Evolutionary conservation across 2,888 invertebrate species (phyloP).

Genomic region (Dusona sp.): DNA sequence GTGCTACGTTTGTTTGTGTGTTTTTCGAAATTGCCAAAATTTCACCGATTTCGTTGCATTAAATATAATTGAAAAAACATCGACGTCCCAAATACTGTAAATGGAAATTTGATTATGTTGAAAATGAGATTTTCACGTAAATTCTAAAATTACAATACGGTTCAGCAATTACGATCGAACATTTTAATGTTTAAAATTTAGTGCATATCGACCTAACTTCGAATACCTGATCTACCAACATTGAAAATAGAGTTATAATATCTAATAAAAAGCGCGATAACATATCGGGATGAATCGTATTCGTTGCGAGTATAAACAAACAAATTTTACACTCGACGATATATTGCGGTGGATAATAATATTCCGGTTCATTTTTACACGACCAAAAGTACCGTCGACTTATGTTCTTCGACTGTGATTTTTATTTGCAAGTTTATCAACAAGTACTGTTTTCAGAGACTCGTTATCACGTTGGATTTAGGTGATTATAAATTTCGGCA

Average conservation of each 20-base stretch:
- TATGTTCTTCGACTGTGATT: background rate
- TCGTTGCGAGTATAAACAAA: background rate
- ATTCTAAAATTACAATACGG: background rate
- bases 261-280: constrained; percentile 14
- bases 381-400: background rate
- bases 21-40: background rate
- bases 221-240: background rate
- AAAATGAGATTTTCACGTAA: background rate
- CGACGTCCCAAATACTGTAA: background rate
- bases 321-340: background rate
- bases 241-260: constrained; percentile 2
- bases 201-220: background rate
- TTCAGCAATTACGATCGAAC: background rate
- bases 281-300: background rate
- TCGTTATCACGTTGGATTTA: constrained; percentile 21
- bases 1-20: background rate
- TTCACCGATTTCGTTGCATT: background rate
- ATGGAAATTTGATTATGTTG: background rate
- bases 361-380: background rate
- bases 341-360: background rate
- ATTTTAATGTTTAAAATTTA: background rate
- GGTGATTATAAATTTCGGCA: constrained; percentile 13
- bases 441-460: background rate
- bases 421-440: constrained; percentile 1
- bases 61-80: background rate